These are phyloP conservation scores for Poecilobothrus nobilitatus DNA, from an alignment of 2,888 invertebrate species.

Conservation along the genomic window DNA sequence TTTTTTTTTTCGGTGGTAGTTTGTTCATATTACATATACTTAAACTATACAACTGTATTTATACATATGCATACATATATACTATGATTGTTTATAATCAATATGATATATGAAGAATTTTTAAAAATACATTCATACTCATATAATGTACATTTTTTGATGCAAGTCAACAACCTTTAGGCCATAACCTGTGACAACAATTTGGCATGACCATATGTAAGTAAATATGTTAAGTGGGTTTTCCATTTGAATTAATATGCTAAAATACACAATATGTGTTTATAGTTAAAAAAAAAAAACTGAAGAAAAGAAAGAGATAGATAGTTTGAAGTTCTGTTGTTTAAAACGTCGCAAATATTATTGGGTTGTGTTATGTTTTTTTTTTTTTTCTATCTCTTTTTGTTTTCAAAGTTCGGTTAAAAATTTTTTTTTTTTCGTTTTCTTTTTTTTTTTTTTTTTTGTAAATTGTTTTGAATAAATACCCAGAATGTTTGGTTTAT, in stretches of 20 bases:
- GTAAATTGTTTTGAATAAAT: background rate
- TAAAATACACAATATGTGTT: background rate
- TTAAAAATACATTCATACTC: too few relatives aligned
- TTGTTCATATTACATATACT: too few relatives aligned
- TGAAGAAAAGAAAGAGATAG: background rate
- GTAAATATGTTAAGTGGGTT: slow-evolving; percentile 6
- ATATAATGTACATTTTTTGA: background rate
- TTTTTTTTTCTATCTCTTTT: too few relatives aligned
- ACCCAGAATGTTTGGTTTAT: background rate
- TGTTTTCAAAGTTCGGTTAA: too few relatives aligned
- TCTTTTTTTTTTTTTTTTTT: too few relatives aligned
- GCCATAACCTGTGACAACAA: slow-evolving; percentile 11
- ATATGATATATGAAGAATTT: too few relatives aligned
- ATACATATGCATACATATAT: background rate
- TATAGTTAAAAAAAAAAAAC: background rate
- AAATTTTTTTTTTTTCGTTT: too few relatives aligned
- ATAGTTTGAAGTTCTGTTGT: background rate
- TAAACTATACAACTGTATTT: background rate
- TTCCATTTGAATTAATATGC: slow-evolving; percentile 3
- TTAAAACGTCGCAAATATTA: background rate
- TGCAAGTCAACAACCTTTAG: slow-evolving; percentile 11
- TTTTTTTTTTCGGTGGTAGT: slow-evolving; percentile 6
- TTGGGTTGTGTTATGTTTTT: too few relatives aligned
- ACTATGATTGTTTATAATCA: background rate
- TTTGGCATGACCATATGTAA: slow-evolving; percentile 7